These are phyloP conservation scores for Syngnathus typhle DNA, from an alignment of 2,113 vertebrate species.

Conservation along the genomic window DNA sequence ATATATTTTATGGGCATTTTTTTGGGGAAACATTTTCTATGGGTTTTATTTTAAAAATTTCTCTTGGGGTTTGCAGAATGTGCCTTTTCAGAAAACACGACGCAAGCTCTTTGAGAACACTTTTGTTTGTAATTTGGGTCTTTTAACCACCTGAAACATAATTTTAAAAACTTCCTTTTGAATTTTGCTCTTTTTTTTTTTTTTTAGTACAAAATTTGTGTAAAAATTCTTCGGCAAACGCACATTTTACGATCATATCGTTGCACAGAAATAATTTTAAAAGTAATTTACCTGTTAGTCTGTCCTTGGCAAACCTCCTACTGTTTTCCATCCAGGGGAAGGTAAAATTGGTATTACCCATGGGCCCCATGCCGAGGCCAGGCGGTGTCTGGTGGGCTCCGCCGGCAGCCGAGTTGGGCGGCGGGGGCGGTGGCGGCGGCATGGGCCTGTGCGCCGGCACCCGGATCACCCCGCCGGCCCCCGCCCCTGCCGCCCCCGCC, in stretches of 20 bases:
- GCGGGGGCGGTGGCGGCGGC: conserved; percentile 77
- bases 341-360: conserved; percentile 76
- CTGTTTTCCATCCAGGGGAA: conserved; percentile 95
- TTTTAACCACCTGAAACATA: not conserved
- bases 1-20: not conserved
- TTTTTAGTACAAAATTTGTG: not conserved
- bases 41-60: not conserved
- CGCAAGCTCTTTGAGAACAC: not conserved
- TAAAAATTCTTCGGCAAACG: not conserved
- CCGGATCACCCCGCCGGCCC: conserved; percentile 76
- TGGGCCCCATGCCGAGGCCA: conserved; percentile 68
- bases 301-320: conserved; percentile 85
- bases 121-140: not conserved
- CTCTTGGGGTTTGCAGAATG: too few relatives aligned
- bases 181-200: not conserved
- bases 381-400: conserved; percentile 71
- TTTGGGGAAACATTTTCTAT: not conserved
- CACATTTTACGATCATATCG: not conserved
- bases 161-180: not conserved
- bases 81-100: not conserved
- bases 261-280: too few relatives aligned
- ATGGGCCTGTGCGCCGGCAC: conserved; percentile 87
- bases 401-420: conserved; percentile 70
- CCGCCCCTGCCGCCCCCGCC: conserved; percentile 61
- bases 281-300: conserved; percentile 80